Base-by-base conservation (phyloP, 2,797 vertebrate species). In the Sebastes hubbsi region DNA sequence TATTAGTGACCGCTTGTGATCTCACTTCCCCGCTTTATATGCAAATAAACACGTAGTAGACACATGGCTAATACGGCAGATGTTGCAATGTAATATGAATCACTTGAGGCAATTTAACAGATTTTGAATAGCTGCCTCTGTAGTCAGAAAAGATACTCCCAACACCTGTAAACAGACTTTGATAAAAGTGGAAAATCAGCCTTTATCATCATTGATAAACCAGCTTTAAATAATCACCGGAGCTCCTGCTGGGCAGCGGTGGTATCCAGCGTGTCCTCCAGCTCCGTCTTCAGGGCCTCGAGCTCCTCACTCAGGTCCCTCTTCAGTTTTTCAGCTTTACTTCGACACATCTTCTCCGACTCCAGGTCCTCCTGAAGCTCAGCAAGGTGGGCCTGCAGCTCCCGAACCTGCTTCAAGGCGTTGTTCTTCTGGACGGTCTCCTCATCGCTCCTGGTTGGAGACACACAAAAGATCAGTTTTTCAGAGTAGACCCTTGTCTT, bases 321-420 rank as follows among this genome's bases (percentile, higher is more conserved):
- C 77, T 99, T 99, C 16, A 99, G 97, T 86, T 99, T 99, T 38
- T 99, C 98, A 0, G 98, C 98, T 94, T 99, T 99, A 90, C 97
- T 98, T 16, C 98, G 94, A 1, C 97, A 97, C 0, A 95, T 94
- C 89, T 97, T 99, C 94, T 99, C 98, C 0, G 98, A 97, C 69
- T 99, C 98, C 71, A 99, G 96, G 75, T 99, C 98, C 89, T 99
- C 98, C 81, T 99, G 98, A 2, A 99, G 96, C 76, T 99, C 98
- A 0, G 97, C 94, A 3, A 99, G 97, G 77, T 99, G 98, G 8
- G 98, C 98, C 92, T 99, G 98, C 78, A 99, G 91, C 95, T 99
- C 98, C 20, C 98, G 95, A 25, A 99, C 96, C 77, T 97, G 95
- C 70, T 99, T 99, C 61, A 99, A 93, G 0, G 97, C 97, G 0